These are phyloP conservation scores for Ptychoptera albimana DNA, from an alignment of 2,888 invertebrate species.

Conservation along the genomic window DNA sequence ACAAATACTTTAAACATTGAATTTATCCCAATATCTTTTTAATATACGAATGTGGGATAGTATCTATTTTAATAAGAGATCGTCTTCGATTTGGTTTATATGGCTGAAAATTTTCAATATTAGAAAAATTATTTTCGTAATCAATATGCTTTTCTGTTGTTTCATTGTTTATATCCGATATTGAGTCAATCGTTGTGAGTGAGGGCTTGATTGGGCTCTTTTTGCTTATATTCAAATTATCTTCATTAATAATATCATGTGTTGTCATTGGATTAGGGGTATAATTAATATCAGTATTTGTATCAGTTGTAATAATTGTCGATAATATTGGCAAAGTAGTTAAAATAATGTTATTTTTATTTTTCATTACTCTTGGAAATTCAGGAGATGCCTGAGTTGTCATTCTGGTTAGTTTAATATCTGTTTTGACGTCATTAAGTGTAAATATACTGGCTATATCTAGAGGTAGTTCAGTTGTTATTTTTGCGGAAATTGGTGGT, in stretches of 20 bases:
- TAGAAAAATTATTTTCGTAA: constrained; percentile 24
- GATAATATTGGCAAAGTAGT: constrained; percentile 5
- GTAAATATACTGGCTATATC: no score
- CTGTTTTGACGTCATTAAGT: background rate
- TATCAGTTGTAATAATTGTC: constrained; percentile 6
- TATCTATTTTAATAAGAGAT: constrained; percentile 28
- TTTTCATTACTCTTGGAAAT: no score
- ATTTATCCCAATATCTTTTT: constrained; percentile 30
- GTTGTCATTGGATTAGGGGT: constrained; percentile 6
- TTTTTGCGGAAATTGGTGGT: no score
- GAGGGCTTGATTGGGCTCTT: no score
- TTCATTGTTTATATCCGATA: background rate
- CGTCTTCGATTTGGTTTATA: constrained; percentile 30
- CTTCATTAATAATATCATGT: constrained; percentile 8
- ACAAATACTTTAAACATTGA: no score
- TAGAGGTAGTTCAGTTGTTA: no score
- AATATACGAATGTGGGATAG: constrained; percentile 24
- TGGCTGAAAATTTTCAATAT: constrained; percentile 26
- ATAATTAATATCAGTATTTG: background rate
- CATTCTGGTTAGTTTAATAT: no score
- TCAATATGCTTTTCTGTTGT: background rate
- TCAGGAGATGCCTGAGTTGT: background rate
- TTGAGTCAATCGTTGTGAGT: background rate
- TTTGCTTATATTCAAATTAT: no score
- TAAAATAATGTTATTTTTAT: constrained; percentile 3